A percentile compares a stretch with the other conserved stretches of the same genome.
phyloP scores from a whole-genome alignment of 2,113 vertebrate species.

The Brachyistius frenatus region DNA sequence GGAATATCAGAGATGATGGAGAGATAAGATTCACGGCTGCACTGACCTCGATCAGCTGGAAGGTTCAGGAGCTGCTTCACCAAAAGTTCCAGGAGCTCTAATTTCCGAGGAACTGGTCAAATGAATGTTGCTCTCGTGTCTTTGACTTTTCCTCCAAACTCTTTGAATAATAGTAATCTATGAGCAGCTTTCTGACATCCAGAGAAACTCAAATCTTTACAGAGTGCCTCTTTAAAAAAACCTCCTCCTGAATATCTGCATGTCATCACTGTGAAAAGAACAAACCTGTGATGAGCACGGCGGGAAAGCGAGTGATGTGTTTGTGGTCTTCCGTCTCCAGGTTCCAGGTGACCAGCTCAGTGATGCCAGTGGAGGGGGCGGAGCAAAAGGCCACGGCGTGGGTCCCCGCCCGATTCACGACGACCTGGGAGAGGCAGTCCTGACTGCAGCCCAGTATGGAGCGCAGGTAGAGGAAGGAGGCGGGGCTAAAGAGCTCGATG shows the following conservation, averaged over 20 bases:
- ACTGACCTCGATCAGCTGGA: background rate
- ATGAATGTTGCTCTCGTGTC: no score
- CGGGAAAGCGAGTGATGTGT: conserved; percentile 72
- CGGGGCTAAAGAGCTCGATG: conserved; percentile 70
- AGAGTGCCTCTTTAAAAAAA: no score
- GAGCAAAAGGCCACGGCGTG: conserved; percentile 71
- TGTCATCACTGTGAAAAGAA: background rate
- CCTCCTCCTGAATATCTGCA: no score
- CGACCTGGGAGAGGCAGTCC: conserved; percentile 73
- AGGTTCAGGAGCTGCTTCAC: no score
- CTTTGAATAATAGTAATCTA: no score
- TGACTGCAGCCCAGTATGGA: conserved; percentile 76
- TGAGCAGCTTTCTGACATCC: no score
- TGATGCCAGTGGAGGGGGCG: conserved; percentile 56
- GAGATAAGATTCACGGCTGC: background rate
- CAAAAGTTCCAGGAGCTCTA: no score
- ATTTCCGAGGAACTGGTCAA: no score
- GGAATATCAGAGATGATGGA: background rate
- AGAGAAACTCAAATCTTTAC: no score
- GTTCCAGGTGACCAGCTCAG: conserved; percentile 81
- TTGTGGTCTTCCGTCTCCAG: conserved; percentile 82
- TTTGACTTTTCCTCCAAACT: no score
- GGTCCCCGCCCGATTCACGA: conserved; percentile 68
- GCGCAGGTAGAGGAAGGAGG: conserved; percentile 71
- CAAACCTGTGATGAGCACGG: conserved; percentile 35